Base-by-base conservation (phyloP, 2,113 vertebrate genomes). In the Holacanthus passer region DNA sequence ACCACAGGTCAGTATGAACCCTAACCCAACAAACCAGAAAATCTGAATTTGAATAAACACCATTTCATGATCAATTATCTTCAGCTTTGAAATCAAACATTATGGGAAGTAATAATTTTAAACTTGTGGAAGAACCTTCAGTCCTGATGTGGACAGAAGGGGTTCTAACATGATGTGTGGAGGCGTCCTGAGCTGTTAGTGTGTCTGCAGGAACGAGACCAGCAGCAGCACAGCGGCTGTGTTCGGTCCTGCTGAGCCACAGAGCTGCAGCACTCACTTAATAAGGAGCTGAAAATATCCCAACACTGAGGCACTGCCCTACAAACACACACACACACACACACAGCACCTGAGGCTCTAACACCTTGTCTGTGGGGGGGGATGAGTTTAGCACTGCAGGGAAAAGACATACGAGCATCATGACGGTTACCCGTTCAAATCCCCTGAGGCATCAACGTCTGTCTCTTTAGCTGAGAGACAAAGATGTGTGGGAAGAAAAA, bases 261-360 rank as follows among this genome's bases (percentile, higher is more conserved):
- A 1, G 22, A 72, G 79, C 66, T 39, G 73, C 78, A 70, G 74
- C 82, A 55, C 7, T 7, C 22, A 1, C 7, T 10, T 78, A 82
- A 82, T 70, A 78, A 86, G 69, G 43, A 65, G 74, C 86, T 70
- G 77, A 74, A 87, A 87, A 87, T 84, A 87, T 70, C 17, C 73
- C 55, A 69, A 81, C 43, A 7, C 85, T 13, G 43, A 83, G 81
- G 73, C 68, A 13, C 82, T 87, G 86, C 11, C 73, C 82, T 78
- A 89, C 79, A 79, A 65, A 78, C 70, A 79, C 72, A 62, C 69
- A 73, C 71, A 27, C 60, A 32, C 63, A 47, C 39, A 77, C 75
- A 77, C 73, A 75, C 76, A 60, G 43, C 79, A 83, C 79, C 19
- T 47, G 50, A 39, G 66, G 72, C 60, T 37, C 32, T 16, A 1